Evolutionary conservation across 2,113 vertebrate species (phyloP).

Genomic region (Indicator maculatus): DNA sequence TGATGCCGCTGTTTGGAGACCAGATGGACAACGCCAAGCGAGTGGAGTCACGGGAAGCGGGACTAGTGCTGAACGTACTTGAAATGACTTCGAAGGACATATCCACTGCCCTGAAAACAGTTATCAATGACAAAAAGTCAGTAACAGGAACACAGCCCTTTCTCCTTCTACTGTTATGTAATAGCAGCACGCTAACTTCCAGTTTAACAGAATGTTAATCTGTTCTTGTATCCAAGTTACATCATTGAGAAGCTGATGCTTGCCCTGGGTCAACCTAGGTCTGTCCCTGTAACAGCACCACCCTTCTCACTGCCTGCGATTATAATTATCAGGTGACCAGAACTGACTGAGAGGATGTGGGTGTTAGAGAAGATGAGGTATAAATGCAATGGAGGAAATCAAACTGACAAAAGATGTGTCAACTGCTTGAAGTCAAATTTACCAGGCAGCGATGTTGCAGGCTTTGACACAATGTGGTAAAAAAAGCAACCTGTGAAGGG

Average conservation of each 20-base stretch:
- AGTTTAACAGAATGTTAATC: background rate
- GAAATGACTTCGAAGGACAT: conserved; percentile 82
- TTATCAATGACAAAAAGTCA: conserved; percentile 89
- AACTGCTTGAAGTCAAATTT: background rate
- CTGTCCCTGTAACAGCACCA: background rate
- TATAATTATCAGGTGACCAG: background rate
- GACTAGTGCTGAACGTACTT: conserved; percentile 80
- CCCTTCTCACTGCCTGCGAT: background rate
- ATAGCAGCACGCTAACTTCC: background rate
- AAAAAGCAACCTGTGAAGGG: background rate
- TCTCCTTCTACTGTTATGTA: background rate
- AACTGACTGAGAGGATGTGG: background rate
- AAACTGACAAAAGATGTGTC: background rate
- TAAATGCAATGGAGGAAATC: background rate
- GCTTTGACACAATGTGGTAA: background rate
- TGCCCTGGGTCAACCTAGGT: background rate
- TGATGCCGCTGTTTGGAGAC: conserved; percentile 87
- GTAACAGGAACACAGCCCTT: background rate
- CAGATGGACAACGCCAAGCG: conserved; percentile 88
- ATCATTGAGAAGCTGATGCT: background rate
- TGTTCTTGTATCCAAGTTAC: background rate
- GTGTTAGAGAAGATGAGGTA: background rate
- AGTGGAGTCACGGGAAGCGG: conserved; percentile 81
- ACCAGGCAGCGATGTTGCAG: background rate
- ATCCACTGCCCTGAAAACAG: conserved; percentile 77